These are phyloP conservation scores for Leiothrix lutea DNA, from an alignment of 2,113 vertebrate genomes.

Conservation along the genomic window DNA sequence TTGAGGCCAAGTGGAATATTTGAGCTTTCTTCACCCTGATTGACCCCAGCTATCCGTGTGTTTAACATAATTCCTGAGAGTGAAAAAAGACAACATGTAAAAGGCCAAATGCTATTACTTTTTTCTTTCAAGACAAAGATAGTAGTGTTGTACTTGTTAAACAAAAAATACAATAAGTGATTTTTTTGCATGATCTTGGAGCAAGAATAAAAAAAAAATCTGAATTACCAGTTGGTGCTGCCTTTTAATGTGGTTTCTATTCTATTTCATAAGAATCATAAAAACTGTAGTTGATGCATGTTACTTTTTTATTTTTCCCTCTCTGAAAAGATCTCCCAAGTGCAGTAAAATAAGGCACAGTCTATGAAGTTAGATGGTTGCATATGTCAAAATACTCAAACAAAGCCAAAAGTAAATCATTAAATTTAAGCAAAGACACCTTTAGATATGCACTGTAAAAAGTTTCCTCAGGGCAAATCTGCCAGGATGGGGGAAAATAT, in stretches of 20 bases:
- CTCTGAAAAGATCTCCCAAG: not conserved
- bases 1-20: conserved; percentile 22
- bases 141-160: not conserved
- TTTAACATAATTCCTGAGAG: not conserved
- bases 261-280: not conserved
- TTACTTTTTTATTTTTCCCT: not conserved
- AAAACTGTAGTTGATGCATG: not conserved
- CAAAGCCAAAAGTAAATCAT: not conserved
- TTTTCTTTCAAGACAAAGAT: not conserved
- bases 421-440: not conserved
- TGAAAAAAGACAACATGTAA: not conserved
- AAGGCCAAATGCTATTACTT: not conserved
- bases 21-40: conserved; percentile 39
- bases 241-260: conserved; percentile 16
- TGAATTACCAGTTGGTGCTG: not conserved
- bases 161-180: not conserved
- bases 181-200: not conserved
- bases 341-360: not conserved
- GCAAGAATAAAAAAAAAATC: not conserved
- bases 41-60: conserved; percentile 28
- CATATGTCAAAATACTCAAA: not conserved
- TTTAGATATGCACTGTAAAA: not conserved
- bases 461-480: not conserved
- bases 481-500: not conserved
- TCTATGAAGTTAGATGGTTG: not conserved